A percentile compares a stretch with the other conserved stretches of the same genome.
phyloP scores from a whole-genome alignment of 2,888 invertebrate species.

The Lasioglossum pauxillum region DNA sequence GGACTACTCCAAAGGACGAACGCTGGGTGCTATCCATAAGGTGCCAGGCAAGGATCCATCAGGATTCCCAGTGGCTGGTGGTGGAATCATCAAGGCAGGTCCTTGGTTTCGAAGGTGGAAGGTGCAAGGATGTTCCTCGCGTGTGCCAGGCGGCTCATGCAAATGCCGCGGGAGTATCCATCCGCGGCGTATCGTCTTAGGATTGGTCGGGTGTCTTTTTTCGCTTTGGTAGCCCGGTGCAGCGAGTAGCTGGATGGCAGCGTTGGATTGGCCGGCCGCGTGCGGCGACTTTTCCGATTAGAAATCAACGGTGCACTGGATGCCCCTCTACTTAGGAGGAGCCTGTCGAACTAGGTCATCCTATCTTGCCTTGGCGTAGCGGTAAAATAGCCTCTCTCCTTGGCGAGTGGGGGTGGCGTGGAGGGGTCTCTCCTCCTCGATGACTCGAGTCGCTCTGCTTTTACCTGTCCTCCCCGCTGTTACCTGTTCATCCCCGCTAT shows the following conservation, averaged over 20 bases:
- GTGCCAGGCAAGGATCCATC: not conserved
- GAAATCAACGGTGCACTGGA: slow-evolving; percentile 79
- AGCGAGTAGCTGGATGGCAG: slow-evolving; percentile 66
- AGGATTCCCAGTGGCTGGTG: not conserved
- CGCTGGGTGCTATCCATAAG: not conserved
- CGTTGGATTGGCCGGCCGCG: slow-evolving; percentile 71
- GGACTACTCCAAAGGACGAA: not conserved
- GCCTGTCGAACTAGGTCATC: slow-evolving; percentile 83
- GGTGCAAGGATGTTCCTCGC: not conserved
- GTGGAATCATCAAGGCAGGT: not conserved
- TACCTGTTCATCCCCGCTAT: slow-evolving; percentile 27
- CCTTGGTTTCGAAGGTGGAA: not conserved
- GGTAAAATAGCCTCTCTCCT: slow-evolving; percentile 79
- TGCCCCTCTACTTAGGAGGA: slow-evolving; percentile 84
- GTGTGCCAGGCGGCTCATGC: slow-evolving; percentile 59
- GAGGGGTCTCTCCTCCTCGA: slow-evolving; percentile 68
- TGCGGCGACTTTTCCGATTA: slow-evolving; percentile 81
- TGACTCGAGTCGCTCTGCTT: slow-evolving; percentile 45
- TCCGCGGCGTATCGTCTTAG: slow-evolving; percentile 64
- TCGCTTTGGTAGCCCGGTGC: slow-evolving; percentile 62
- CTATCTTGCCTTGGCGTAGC: slow-evolving; percentile 79
- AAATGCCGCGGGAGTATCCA: slow-evolving; percentile 60
- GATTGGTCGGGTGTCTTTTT: slow-evolving; percentile 69
- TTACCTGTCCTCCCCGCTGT: slow-evolving; percentile 46
- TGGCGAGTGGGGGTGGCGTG: slow-evolving; percentile 71